These are phyloP conservation scores for Ceratothoa steindachneri DNA, from an alignment of 2,888 invertebrate species.

Conservation along the genomic window DNA sequence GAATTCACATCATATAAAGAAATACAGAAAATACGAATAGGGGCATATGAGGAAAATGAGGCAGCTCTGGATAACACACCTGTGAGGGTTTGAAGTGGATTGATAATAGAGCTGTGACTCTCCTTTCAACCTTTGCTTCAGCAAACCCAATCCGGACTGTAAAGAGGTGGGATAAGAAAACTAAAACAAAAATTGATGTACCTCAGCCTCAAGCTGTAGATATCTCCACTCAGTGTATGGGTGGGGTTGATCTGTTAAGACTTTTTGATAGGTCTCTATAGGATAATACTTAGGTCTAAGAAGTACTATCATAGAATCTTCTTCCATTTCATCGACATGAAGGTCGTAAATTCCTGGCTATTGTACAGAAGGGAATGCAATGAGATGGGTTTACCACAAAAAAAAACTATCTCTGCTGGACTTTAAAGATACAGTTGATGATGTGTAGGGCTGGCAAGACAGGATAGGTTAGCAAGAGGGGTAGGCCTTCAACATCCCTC, in stretches of 20 bases:
- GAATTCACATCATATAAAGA: not conserved
- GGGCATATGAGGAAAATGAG: not conserved
- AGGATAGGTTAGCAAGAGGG: not conserved
- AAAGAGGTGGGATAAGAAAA: slow-evolving; percentile 13
- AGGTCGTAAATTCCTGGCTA: not conserved
- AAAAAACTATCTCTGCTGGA: not conserved
- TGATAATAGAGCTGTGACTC: slow-evolving; percentile 9
- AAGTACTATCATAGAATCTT: not conserved
- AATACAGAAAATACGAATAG: not conserved
- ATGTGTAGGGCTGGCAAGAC: too few species aligned
- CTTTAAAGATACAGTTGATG: not conserved
- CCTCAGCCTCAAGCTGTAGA: not conserved
- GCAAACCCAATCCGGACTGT: not conserved
- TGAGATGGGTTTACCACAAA: not conserved
- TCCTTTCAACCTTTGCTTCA: slow-evolving; percentile 15
- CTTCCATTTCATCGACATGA: not conserved
- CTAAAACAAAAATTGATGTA: not conserved
- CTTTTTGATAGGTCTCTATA: not conserved
- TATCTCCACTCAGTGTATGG: not conserved
- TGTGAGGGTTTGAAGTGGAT: slow-evolving; percentile 13
- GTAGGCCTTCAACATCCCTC: not conserved
- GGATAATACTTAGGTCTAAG: not conserved
- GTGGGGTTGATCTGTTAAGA: not conserved
- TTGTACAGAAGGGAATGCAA: not conserved
- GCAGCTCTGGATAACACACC: not conserved